Conservation (phyloP, 2,113 vertebrate species). For the Pycnonotus jocosus region DNA sequence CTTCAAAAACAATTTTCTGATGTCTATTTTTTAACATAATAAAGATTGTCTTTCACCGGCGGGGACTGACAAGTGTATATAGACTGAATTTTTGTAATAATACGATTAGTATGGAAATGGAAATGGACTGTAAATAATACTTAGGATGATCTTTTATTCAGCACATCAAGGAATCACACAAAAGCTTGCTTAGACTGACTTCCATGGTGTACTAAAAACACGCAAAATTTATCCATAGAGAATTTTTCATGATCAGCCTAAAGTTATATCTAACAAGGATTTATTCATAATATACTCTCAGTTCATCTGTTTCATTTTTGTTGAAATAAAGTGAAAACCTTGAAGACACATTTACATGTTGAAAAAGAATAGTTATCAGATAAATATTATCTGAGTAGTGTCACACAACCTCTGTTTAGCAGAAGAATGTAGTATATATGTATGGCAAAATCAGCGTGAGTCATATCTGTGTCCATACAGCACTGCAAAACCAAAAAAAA, state of each 20-base stretch:
- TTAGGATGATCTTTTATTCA: slow-evolving; percentile 37
- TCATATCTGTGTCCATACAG: background rate
- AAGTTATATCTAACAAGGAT: background rate
- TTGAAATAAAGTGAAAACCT: background rate
- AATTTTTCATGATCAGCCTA: background rate
- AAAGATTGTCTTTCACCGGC: slow-evolving; percentile 22
- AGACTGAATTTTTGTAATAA: slow-evolving; percentile 26
- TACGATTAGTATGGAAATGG: slow-evolving; percentile 26
- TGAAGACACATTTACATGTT: background rate
- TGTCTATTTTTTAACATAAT: slow-evolving; percentile 13
- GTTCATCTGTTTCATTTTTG: background rate
- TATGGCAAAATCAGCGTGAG: background rate
- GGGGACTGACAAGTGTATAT: background rate
- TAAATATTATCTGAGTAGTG: background rate
- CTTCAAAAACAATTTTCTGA: slow-evolving; percentile 43
- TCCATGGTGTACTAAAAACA: background rate
- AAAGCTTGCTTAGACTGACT: background rate
- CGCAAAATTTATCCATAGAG: background rate
- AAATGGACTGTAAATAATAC: slow-evolving; percentile 25
- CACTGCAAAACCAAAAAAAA: background rate
- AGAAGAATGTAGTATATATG: background rate
- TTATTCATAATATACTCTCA: background rate
- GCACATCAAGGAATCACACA: background rate
- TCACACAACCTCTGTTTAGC: background rate
- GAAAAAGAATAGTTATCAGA: background rate